Conservation (phyloP, 2,888 invertebrate species). For the Gisinianus flammeolus region DNA sequence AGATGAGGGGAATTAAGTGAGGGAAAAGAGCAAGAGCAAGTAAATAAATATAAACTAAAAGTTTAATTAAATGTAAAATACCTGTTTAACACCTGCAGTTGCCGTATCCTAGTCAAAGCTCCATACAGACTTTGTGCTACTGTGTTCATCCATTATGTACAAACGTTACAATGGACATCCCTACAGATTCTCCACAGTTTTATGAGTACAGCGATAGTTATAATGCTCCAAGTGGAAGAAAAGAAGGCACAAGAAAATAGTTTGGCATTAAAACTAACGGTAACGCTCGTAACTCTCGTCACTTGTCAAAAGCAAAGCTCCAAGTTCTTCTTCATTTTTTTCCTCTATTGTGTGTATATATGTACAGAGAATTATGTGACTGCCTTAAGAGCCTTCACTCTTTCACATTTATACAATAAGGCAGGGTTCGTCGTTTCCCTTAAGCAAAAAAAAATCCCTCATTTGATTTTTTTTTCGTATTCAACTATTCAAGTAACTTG, state of each 20-base stretch:
- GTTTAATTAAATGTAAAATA: conserved; percentile 13
- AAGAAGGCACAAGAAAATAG: not conserved
- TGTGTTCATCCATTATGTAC: not conserved
- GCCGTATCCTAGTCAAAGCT: no score
- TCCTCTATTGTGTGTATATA: not conserved
- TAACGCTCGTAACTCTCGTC: not conserved
- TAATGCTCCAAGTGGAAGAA: not conserved
- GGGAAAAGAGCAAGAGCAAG: not conserved
- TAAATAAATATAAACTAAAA: conserved; percentile 1
- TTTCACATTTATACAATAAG: not conserved
- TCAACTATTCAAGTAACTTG: no score
- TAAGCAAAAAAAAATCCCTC: no score
- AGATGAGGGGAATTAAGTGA: not conserved
- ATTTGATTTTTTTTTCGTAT: no score
- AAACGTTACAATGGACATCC: not conserved
- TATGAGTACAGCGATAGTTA: not conserved
- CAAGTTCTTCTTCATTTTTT: not conserved
- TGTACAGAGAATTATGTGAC: not conserved
- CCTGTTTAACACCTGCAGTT: conserved; percentile 6
- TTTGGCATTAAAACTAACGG: not conserved
- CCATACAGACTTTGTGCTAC: not conserved
- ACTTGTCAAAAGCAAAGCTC: not conserved
- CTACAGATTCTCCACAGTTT: not conserved
- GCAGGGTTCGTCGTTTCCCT: not conserved
- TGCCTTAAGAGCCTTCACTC: not conserved